Percentiles rank a stretch among this genome's conserved stretches.
Evolutionary conservation across 2,797 vertebrate species (phyloP).

Genomic region (Xiphophorus birchmanni): DNA sequence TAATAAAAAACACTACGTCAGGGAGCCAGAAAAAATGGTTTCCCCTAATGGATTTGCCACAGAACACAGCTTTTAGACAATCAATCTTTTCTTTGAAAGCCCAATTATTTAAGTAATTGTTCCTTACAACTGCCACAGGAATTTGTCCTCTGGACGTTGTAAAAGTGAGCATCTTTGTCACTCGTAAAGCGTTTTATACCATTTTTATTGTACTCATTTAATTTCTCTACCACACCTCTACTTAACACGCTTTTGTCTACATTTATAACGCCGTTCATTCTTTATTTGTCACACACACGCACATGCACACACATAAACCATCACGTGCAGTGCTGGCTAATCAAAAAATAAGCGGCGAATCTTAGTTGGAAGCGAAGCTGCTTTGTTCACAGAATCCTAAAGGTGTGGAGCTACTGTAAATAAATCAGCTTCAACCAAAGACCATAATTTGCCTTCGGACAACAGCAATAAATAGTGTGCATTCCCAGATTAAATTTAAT

Average conservation of each 20-base stretch:
- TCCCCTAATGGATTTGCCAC: slow-evolving; percentile 85
- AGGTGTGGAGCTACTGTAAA: slow-evolving; percentile 69
- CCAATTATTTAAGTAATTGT: slow-evolving; percentile 89
- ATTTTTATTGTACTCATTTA: slow-evolving; percentile 79
- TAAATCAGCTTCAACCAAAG: not conserved
- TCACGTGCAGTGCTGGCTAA: not conserved
- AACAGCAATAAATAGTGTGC: not conserved
- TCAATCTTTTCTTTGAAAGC: slow-evolving; percentile 84
- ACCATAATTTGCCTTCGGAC: not conserved
- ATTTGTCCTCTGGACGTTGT: slow-evolving; percentile 83
- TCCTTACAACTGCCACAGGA: slow-evolving; percentile 83
- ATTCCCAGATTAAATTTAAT: not conserved
- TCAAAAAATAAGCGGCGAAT: not conserved
- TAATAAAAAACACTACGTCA: slow-evolving; percentile 86
- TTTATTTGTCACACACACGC: slow-evolving; percentile 59
- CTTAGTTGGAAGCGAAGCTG: not conserved
- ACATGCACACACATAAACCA: slow-evolving; percentile 3
- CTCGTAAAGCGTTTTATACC: slow-evolving; percentile 74
- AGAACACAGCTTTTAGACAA: slow-evolving; percentile 87
- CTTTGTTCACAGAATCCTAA: slow-evolving; percentile 62
- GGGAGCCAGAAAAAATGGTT: slow-evolving; percentile 82
- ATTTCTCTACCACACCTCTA: slow-evolving; percentile 66
- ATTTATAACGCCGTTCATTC: slow-evolving; percentile 72
- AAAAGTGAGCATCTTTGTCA: slow-evolving; percentile 82
- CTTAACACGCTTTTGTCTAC: slow-evolving; percentile 68